A percentile compares a stretch with the other conserved stretches of the same genome.
Evolutionary conservation across 2,888 invertebrate genomes (phyloP).

Genomic region (Perizoma flavofasciatum): DNA sequence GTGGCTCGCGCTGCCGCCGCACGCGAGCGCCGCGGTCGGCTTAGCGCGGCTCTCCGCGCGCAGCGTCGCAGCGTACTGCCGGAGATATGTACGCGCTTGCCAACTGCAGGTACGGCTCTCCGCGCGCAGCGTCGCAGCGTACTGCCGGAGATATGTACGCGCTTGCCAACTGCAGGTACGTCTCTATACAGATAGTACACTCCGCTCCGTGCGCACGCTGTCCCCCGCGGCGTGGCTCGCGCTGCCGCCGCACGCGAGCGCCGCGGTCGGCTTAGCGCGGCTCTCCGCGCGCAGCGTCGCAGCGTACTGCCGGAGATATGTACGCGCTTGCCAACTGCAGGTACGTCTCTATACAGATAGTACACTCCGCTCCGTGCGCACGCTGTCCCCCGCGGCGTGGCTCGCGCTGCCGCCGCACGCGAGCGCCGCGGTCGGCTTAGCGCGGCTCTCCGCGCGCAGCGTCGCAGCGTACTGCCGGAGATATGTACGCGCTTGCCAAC

Average conservation of each 20-base stretch:
- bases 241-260: slow-evolving; percentile 76
- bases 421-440: slow-evolving; percentile 43
- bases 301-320: slow-evolving; percentile 90
- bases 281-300: slow-evolving; percentile 89
- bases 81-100: slow-evolving; percentile 88
- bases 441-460: slow-evolving; percentile 86
- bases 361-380: slow-evolving; percentile 89
- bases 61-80: slow-evolving; percentile 90
- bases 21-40: slow-evolving; percentile 39
- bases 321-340: slow-evolving; percentile 86
- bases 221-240: slow-evolving; percentile 94
- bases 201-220: slow-evolving; percentile 90
- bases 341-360: slow-evolving; percentile 50
- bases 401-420: slow-evolving; percentile 87
- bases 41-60: slow-evolving; percentile 86
- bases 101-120: slow-evolving; percentile 86
- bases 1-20: slow-evolving; percentile 91
- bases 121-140: slow-evolving; percentile 88
- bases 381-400: slow-evolving; percentile 93
- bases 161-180: slow-evolving; percentile 85
- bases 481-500: slow-evolving; percentile 87
- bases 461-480: slow-evolving; percentile 90
- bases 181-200: background rate
- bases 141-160: slow-evolving; percentile 90
- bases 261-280: slow-evolving; percentile 64